Base-by-base conservation (phyloP, 2,888 invertebrate genomes). In the Hermodice carunculata region DNA sequence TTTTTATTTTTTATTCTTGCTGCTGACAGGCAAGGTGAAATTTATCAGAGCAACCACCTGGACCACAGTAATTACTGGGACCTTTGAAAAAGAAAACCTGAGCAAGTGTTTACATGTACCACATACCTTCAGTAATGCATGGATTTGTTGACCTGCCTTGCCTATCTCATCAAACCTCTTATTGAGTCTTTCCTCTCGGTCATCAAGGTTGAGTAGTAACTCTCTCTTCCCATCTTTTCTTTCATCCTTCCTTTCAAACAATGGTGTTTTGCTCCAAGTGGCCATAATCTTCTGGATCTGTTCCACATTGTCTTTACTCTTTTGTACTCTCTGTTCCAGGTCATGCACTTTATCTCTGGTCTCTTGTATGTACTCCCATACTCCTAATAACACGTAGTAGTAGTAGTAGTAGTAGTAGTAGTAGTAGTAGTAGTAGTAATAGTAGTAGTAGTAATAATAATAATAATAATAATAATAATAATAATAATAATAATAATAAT, bases 201-300 rank as follows among this genome's bases (percentile, higher is more conserved):
- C 96, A 28, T 95, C 95, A 58, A 96, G 88, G 71, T 91, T 92
- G 28, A 97, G 87, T 4, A 95, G 89, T 0, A 92, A 90, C 76
- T 95, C 94, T 87, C 93, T 93, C 79, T 93, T 93, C 2, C 92
- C 92, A 80, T 96, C 96, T 79, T 92, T 93, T 64, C 97, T 89
- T 85, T 94, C 92, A 80, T 96, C 96, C 79, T 92, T 93, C 64
- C 97, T 89, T 85, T 94, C 93, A 86, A 95, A 96, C n/a, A 97
- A 86, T 0, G 97, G 95, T 57, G 90, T 89, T 67, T 91, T 90
- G 3, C 92, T 91, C 93, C 96, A 97, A 0, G 91, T 91, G 3
- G 91, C 91, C 88, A 96, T 90, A n/a, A 93, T 90, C 52, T 89
- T 89, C 79, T 91, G 91, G 46, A 97, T 93, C 82, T 91, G 91